Conservation (phyloP, 2,888 invertebrate species). For the Platycnemis pennipes region DNA sequence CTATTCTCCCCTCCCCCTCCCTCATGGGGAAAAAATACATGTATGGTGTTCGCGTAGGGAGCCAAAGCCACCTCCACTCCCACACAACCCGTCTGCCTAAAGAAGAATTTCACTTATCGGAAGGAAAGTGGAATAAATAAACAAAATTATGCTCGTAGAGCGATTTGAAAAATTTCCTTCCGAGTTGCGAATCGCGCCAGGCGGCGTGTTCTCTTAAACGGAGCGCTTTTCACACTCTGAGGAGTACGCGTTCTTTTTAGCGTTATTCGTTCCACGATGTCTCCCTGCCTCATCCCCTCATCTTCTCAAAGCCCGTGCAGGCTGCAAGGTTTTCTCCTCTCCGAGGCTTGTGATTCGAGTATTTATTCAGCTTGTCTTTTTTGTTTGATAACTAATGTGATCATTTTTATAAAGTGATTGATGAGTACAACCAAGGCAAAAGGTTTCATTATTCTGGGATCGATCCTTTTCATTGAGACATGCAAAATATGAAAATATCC, state of each 20-base stretch:
- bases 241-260: neutral
- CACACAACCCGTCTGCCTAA: neutral
- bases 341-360: neutral
- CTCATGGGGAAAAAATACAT: neutral
- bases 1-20: neutral
- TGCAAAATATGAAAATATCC: too few relatives aligned
- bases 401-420: too few relatives aligned
- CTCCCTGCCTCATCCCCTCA: neutral
- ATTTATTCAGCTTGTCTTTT: neutral
- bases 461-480: too few relatives aligned
- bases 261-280: neutral
- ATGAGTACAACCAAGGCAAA: too few relatives aligned
- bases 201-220: conserved; percentile 29
- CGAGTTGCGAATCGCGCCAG: conserved; percentile 24
- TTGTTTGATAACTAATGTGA: neutral
- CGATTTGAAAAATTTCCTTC: conserved; percentile 44
- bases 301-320: neutral
- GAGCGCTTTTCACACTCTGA: conserved; percentile 1
- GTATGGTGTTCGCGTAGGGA: neutral
- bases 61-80: neutral
- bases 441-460: too few relatives aligned
- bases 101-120: neutral
- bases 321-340: neutral
- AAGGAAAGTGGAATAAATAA: conserved; percentile 35
- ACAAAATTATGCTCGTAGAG: neutral